Evolutionary conservation across 2,113 vertebrate species (phyloP).

Genomic region (Antechinus flavipes): DNA sequence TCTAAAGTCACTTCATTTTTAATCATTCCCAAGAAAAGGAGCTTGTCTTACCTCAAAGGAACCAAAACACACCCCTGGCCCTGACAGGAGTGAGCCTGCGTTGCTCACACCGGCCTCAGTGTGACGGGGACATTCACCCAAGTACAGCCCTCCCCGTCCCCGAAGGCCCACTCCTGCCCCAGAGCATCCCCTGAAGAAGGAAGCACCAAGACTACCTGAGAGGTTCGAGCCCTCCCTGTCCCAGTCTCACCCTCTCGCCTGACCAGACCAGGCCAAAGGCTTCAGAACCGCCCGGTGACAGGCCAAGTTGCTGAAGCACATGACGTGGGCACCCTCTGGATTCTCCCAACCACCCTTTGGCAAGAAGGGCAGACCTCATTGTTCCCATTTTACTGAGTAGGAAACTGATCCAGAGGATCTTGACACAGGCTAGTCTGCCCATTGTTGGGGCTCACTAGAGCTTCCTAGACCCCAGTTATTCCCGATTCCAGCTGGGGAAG

Average conservation of each 20-base stretch:
- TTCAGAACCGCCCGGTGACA: too few species aligned
- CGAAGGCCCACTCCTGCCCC: neutral
- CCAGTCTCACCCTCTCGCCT: too few species aligned
- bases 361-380: neutral
- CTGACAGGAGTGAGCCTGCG: conserved; percentile 24
- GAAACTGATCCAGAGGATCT: neutral
- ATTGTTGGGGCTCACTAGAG: neutral
- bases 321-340: neutral
- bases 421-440: conserved; percentile 6
- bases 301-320: neutral
- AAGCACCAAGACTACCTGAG: too few species aligned
- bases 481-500: conserved; percentile 28
- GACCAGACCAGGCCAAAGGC: conserved; percentile 33
- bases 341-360: neutral
- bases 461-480: conserved; percentile 6
- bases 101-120: neutral
- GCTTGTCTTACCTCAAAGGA: neutral
- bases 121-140: neutral
- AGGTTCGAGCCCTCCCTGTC: too few species aligned
- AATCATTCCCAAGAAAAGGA: conserved; percentile 24
- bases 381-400: neutral
- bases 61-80: conserved; percentile 23
- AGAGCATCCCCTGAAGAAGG: too few species aligned
- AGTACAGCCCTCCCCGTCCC: conserved; percentile 20
- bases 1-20: conserved; percentile 29